Evolutionary conservation across 2,888 invertebrate species (phyloP), one percentile per base, ranked within the genome.

Genomic region (Platycheirus albimanus): DNA sequence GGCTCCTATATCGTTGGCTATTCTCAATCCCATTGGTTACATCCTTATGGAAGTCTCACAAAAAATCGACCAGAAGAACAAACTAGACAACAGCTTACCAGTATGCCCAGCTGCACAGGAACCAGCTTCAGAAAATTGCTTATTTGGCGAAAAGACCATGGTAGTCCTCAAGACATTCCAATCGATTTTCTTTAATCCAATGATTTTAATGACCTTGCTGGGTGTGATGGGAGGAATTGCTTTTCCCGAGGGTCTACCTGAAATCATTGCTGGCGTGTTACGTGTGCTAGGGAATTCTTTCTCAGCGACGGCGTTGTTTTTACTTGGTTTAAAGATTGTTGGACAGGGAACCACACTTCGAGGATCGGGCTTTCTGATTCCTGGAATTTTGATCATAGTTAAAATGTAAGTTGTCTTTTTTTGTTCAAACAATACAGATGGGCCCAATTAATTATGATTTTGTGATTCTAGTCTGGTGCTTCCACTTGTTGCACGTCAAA

Each of bases 11-110:
- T 98, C 97, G 45, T 91, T 99, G 81, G 96, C 97, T 0, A 94
- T 98, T 86, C 92, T 99, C 24, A 99, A 99, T 91, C 98, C 98
- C 0, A 93, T 98, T 85, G 97, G 97, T 19, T 97, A 98, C 90
- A 92, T 97, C 3, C 90, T 98, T 79, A 94, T 99, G 94, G 98
- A 99, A 92, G 94, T 98, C 51, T 92, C 90, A 17, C 90, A 90
- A 86, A 89, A 93, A 89, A 89, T 89, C 88, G 86, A 87, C 17
- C 88, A 86, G 70, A 89, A 87, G 79, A 87, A 86, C 41, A 90
- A 90, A 52, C 86, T 85, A 70, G 87, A 83, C 20, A 86, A 85
- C 0, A 87, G 86, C 85, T 81, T 87, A 0, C 88, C 90, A 0
- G 64, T 88, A 1, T 90, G 90, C 45, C 88, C 90, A 1, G 89